phyloP scores from a whole-genome alignment of 1,140 invertebrate species.

The Heliconius eleuchia region DNA sequence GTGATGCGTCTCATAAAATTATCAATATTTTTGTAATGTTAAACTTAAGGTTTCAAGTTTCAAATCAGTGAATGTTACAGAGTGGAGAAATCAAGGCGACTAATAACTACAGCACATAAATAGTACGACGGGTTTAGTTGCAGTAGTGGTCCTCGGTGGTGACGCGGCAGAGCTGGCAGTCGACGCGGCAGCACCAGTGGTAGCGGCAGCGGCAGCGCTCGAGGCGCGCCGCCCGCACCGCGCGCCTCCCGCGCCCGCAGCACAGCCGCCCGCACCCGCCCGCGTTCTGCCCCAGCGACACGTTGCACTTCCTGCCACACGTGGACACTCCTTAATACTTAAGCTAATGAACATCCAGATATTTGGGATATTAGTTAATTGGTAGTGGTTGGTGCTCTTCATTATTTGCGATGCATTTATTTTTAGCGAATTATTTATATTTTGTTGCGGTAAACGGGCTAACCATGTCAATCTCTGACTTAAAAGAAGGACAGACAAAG shows the following conservation, averaged over 20 bases:
- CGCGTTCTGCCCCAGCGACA: slow-evolving; percentile 84
- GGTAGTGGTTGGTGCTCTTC: no score
- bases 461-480: no score
- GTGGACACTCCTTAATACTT: no score
- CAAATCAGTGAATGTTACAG: neutral
- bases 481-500: no score
- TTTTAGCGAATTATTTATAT: no score
- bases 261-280: slow-evolving; percentile 93
- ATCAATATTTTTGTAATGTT: no score
- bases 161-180: slow-evolving; percentile 90
- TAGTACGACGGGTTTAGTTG: slow-evolving; percentile 75
- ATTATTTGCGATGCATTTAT: no score
- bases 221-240: slow-evolving; percentile 84
- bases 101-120: neutral
- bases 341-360: neutral
- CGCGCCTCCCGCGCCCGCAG: slow-evolving; percentile 91
- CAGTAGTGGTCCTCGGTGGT: slow-evolving; percentile 87
- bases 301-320: slow-evolving; percentile 85
- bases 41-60: neutral
- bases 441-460: no score
- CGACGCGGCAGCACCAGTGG: slow-evolving; percentile 95
- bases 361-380: neutral
- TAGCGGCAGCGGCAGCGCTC: slow-evolving; percentile 94
- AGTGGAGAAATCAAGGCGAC: no score
- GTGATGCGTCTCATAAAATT: no score